Percentiles rank a stretch among this genome's conserved stretches.
Evolutionary conservation across 2,113 vertebrate species (phyloP).

Genomic region (Merops nubicus): DNA sequence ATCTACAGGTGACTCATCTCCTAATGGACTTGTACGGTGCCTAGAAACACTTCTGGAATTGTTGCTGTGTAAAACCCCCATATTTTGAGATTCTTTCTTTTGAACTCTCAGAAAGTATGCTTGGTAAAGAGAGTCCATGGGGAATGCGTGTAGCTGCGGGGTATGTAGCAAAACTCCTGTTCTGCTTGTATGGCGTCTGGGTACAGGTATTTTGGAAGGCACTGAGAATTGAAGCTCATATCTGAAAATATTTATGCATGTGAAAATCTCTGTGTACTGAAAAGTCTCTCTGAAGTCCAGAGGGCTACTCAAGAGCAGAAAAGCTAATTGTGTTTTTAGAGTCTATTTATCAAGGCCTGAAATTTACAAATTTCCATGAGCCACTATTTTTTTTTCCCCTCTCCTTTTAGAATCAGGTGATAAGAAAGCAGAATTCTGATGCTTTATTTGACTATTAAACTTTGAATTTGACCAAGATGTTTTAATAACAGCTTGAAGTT

Average conservation of each 20-base stretch:
- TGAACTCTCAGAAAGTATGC: neutral
- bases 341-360: neutral
- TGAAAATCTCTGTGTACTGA: neutral
- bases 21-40: fast-evolving
- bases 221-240: neutral
- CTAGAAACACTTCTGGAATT: neutral
- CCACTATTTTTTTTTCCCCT: neutral
- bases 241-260: neutral
- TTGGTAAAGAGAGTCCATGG: neutral
- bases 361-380: no score
- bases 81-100: neutral
- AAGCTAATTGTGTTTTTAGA: neutral
- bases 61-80: neutral
- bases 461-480: neutral
- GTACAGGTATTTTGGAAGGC: neutral
- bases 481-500: neutral
- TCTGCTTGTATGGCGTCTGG: neutral
- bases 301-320: neutral
- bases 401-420: neutral
- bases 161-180: neutral
- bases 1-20: neutral
- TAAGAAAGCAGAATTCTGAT: neutral
- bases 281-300: neutral
- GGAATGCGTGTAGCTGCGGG: neutral
- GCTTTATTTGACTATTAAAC: neutral